Conservation (phyloP, 2,113 vertebrate species). For the Seriola aureovittata region DNA sequence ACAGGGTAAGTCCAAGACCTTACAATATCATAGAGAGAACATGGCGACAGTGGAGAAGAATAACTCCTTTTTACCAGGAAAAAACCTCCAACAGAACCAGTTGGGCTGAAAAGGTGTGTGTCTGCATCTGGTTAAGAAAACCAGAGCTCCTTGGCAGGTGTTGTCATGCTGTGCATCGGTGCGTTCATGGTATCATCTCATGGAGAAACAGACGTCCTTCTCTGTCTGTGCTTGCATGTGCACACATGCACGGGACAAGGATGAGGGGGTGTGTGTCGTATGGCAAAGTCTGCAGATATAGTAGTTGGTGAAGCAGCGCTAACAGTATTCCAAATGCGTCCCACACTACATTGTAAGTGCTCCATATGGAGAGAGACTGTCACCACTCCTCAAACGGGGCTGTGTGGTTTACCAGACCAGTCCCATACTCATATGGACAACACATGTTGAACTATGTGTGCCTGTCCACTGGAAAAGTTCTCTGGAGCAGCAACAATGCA, state of each 20-base stretch:
- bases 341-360: constrained; percentile 28
- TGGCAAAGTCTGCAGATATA: constrained; percentile 29
- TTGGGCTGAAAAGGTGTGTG: constrained; percentile 23
- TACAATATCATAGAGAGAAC: too few relatives aligned
- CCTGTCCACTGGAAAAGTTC: constrained; percentile 31
- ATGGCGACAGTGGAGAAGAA: too few relatives aligned
- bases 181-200: constrained; percentile 7
- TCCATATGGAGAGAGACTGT: constrained; percentile 28
- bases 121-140: constrained; percentile 2
- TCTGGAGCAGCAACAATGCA: constrained; percentile 12
- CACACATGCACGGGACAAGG: constrained; percentile 16
- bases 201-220: constrained; percentile 29
- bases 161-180: constrained; percentile 21
- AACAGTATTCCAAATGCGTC: constrained; percentile 38
- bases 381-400: constrained; percentile 3
- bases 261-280: constrained; percentile 28
- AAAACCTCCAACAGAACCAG: too few relatives aligned
- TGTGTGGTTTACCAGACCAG: constrained; percentile 34
- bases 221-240: constrained; percentile 29
- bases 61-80: too few relatives aligned
- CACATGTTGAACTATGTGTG: constrained; percentile 49
- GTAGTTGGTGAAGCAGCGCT: constrained; percentile 24
- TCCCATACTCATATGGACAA: constrained; percentile 24
- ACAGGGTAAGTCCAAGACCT: too few relatives aligned
- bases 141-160: constrained; percentile 27